A percentile compares a stretch with the other conserved stretches of the same genome.
phyloP scores from a whole-genome alignment of 2,888 invertebrate species.

The Lysandra bellargus region DNA sequence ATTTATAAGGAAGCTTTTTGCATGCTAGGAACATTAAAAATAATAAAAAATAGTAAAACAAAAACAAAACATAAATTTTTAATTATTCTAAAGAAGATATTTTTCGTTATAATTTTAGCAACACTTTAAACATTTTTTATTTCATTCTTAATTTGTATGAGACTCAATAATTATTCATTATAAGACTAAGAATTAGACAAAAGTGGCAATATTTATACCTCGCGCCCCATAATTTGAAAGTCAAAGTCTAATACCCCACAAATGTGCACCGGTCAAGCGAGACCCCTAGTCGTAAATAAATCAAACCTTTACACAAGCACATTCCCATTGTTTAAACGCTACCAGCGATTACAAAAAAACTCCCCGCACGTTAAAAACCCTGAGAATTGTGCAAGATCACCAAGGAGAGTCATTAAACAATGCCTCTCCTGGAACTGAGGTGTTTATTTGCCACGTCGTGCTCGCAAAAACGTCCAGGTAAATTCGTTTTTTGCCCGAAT shows the following conservation, averaged over 20 bases:
- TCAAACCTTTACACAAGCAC: slow-evolving; percentile 75
- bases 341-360: slow-evolving; percentile 73
- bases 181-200: slow-evolving; percentile 25
- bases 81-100: too few relatives aligned
- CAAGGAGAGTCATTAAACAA: slow-evolving; percentile 79
- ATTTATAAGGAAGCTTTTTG: background rate
- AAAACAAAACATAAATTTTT: too few relatives aligned
- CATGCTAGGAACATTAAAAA: too few relatives aligned
- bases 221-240: slow-evolving; percentile 3
- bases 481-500: slow-evolving; percentile 66
- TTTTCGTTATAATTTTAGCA: too few relatives aligned
- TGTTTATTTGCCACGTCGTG: slow-evolving; percentile 75
- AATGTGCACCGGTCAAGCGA: slow-evolving; percentile 69
- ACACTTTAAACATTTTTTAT: too few relatives aligned
- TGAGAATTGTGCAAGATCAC: slow-evolving; percentile 78
- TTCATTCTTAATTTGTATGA: too few relatives aligned
- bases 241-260: slow-evolving; percentile 50
- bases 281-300: slow-evolving; percentile 75
- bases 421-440: slow-evolving; percentile 77
- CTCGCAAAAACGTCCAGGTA: slow-evolving; percentile 72
- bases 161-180: background rate
- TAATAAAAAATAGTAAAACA: too few relatives aligned
- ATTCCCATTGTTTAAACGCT: slow-evolving; percentile 78
- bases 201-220: slow-evolving; percentile 25
- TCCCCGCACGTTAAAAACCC: slow-evolving; percentile 65